phyloP scores from a whole-genome alignment of 2,797 vertebrate species.

The Meriones psammophilus region DNA sequence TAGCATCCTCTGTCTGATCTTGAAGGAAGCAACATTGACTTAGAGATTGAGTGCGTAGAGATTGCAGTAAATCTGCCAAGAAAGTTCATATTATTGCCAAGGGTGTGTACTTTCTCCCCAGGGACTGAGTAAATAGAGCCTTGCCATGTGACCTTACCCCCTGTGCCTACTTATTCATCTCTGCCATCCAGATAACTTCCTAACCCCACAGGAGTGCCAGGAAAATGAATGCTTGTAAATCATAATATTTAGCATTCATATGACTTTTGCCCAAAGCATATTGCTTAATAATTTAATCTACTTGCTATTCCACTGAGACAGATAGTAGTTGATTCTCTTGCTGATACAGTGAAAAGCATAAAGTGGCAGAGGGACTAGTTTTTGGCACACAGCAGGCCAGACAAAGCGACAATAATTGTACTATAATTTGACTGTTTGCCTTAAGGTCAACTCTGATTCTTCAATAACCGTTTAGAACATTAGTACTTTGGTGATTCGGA shows the following conservation, averaged over 20 bases:
- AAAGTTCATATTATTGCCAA: conserved; percentile 63
- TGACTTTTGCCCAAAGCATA: conserved; percentile 79
- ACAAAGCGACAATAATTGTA: background rate
- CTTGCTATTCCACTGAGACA: conserved; percentile 71
- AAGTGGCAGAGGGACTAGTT: conserved; percentile 63
- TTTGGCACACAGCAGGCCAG: conserved; percentile 57
- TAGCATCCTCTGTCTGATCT: conserved; percentile 53
- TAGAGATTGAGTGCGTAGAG: conserved; percentile 55
- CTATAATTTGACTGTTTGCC: conserved; percentile 6
- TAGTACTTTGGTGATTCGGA: background rate
- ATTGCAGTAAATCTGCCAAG: conserved; percentile 60
- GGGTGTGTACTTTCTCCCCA: conserved; percentile 29
- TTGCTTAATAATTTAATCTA: conserved; percentile 83
- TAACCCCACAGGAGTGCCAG: conserved; percentile 76
- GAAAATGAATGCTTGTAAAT: conserved; percentile 82
- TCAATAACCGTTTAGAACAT: conserved; percentile 45
- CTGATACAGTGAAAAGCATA: conserved; percentile 31
- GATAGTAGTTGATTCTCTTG: conserved; percentile 60
- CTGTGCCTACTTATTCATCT: conserved; percentile 75
- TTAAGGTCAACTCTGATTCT: conserved; percentile 18
- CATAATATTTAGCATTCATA: conserved; percentile 82
- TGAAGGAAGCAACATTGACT: conserved; percentile 49
- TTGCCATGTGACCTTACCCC: conserved; percentile 59
- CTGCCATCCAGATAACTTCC: conserved; percentile 74
- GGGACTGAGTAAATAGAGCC: conserved; percentile 61